Evolutionary conservation across 2,797 vertebrate genomes (phyloP).

Genomic region (Pelodytes ibericus): DNA sequence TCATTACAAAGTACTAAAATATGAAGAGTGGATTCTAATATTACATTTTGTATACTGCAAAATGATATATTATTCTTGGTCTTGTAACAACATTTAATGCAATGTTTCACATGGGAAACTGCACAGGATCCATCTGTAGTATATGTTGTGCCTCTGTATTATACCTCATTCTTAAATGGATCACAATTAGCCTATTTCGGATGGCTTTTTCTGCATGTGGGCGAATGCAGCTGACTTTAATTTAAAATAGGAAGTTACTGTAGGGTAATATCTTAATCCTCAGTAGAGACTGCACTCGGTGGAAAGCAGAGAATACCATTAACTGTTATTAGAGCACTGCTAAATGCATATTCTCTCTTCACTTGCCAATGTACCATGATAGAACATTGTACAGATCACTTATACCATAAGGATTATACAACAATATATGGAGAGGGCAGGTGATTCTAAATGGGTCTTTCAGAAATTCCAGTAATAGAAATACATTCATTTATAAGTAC

Average conservation of each 20-base stretch:
- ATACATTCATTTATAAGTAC: too few species aligned
- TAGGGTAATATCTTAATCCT: slow-evolving; percentile 15
- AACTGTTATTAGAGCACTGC: slow-evolving; percentile 4
- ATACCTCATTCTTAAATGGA: slow-evolving; percentile 47
- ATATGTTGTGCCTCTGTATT: background rate
- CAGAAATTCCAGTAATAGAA: too few species aligned
- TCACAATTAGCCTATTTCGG: slow-evolving; percentile 32
- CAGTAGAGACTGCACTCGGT: slow-evolving; percentile 20
- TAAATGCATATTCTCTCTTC: background rate
- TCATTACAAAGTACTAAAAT: too few species aligned
- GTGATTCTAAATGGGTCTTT: too few species aligned
- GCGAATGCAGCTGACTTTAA: background rate
- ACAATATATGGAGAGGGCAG: too few species aligned
- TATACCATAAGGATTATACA: too few species aligned
- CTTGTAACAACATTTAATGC: too few species aligned
- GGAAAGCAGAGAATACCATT: slow-evolving; percentile 18
- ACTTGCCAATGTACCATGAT: background rate
- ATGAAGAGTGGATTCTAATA: too few species aligned
- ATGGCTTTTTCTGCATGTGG: slow-evolving; percentile 33
- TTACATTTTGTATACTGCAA: too few species aligned
- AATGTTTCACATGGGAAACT: slow-evolving; percentile 8
- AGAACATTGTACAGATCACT: too few species aligned
- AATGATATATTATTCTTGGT: too few species aligned
- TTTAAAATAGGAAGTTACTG: slow-evolving; percentile 23
- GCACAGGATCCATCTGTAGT: slow-evolving; percentile 26